Evolutionary conservation across 2,888 invertebrate species (phyloP).

Genomic region (Pyrocoelia pectoralis): DNA sequence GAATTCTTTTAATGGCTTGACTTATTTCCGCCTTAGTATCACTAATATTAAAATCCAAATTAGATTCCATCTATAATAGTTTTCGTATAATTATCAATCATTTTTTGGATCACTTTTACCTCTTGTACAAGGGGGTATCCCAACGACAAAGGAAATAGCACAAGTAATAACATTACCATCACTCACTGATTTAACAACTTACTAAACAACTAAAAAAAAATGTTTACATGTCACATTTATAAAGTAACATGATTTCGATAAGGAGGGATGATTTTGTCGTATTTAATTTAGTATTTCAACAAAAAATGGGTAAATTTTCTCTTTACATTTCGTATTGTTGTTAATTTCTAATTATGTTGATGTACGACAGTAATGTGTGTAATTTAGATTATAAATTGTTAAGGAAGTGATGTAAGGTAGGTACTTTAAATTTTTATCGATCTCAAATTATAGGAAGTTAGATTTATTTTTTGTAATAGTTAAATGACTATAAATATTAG

Average conservation of each 20-base stretch:
- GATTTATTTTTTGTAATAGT: too few relatives aligned
- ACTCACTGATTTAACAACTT: background rate
- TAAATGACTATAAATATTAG: too few relatives aligned
- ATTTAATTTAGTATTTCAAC: too few relatives aligned
- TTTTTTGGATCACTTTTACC: too few relatives aligned
- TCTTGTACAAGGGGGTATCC: too few relatives aligned
- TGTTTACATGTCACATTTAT: background rate
- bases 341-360: background rate
- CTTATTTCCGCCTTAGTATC: too few relatives aligned
- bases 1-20: slow-evolving; percentile 20
- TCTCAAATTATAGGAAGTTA: too few relatives aligned
- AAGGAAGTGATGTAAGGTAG: slow-evolving; percentile 1
- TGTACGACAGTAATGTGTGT: background rate
- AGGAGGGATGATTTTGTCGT: slow-evolving; percentile 6
- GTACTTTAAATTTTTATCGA: too few relatives aligned
- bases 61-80: background rate
- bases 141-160: background rate
- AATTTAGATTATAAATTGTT: background rate
- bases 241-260: background rate
- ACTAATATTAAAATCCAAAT: too few relatives aligned
- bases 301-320: background rate
- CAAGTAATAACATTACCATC: too few relatives aligned
- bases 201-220: background rate
- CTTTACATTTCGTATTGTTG: background rate
- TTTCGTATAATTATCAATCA: background rate